A percentile compares a stretch with the other conserved stretches of the same genome.
Conservation (phyloP, 2,797 vertebrate species). For the Leucoraja ocellata region DNA sequence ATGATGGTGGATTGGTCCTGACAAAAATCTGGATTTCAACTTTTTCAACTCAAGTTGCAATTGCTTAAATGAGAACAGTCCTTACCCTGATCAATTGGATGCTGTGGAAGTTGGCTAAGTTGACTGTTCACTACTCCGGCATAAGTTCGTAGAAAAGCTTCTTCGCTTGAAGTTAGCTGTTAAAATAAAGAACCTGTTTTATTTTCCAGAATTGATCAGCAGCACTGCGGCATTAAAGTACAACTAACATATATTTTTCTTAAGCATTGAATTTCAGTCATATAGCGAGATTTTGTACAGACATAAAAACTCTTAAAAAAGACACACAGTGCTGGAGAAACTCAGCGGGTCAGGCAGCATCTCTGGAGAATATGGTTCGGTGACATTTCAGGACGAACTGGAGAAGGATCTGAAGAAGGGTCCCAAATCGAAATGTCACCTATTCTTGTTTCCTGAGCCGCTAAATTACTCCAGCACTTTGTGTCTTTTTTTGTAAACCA, state of each 20-base stretch:
- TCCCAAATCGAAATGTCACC: too few relatives aligned
- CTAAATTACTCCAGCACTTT: too few relatives aligned
- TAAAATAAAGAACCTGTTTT: not conserved
- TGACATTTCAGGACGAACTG: too few relatives aligned
- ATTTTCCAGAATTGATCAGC: not conserved
- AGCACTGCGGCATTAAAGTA: not conserved
- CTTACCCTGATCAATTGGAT: constrained; percentile 96
- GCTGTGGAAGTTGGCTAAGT: constrained; percentile 95
- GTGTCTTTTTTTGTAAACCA: too few relatives aligned
- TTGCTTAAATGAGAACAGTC: not conserved
- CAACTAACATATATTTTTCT: constrained; percentile 12
- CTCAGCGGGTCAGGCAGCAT: too few relatives aligned
- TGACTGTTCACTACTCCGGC: constrained; percentile 93
- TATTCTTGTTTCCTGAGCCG: too few relatives aligned
- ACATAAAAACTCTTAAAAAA: not conserved
- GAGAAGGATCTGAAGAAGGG: too few relatives aligned
- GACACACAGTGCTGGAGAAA: too few relatives aligned
- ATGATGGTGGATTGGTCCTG: not conserved
- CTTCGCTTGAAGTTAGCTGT: constrained; percentile 89
- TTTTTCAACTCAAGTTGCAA: not conserved
- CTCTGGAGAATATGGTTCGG: too few relatives aligned
- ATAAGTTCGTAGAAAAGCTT: constrained; percentile 90
- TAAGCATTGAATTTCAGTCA: not conserved
- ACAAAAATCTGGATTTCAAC: not conserved
- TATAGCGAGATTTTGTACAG: not conserved